Evolutionary conservation across 2,888 invertebrate genomes (phyloP).

Genomic region (Deilephila porcellus): DNA sequence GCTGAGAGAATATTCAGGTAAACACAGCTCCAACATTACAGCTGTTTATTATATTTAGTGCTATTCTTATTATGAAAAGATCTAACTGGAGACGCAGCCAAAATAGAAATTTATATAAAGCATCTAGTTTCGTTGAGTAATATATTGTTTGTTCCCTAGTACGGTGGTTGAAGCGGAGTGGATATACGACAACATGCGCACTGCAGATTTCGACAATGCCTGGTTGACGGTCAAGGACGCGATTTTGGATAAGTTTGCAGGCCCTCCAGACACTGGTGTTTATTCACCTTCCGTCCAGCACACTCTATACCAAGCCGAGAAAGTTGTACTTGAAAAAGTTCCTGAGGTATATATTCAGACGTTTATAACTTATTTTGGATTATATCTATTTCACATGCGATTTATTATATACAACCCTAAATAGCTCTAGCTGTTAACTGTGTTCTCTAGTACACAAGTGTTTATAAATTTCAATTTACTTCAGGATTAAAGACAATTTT

Average conservation of each 20-base stretch:
- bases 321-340: slow-evolving; percentile 87
- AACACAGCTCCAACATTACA: background rate
- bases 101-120: slow-evolving; percentile 3
- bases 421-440: too few relatives aligned
- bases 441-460: background rate
- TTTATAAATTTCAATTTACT: background rate
- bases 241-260: slow-evolving; percentile 90
- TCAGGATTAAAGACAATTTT: background rate
- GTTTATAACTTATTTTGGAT: too few relatives aligned
- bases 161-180: slow-evolving; percentile 90
- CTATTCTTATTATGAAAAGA: background rate
- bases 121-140: background rate
- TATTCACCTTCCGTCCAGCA: slow-evolving; percentile 92
- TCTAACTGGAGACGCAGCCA: background rate
- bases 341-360: slow-evolving; percentile 82
- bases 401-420: too few relatives aligned
- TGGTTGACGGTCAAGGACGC: slow-evolving; percentile 89
- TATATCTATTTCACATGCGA: too few relatives aligned
- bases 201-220: slow-evolving; percentile 88
- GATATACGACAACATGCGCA: slow-evolving; percentile 87
- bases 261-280: slow-evolving; percentile 88
- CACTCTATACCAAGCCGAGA: slow-evolving; percentile 89
- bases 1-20: slow-evolving; percentile 89
- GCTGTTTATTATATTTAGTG: background rate
- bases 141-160: slow-evolving; percentile 65